Conservation (phyloP, 2,797 vertebrate genomes). For the Dicrostonyx torquatus region DNA sequence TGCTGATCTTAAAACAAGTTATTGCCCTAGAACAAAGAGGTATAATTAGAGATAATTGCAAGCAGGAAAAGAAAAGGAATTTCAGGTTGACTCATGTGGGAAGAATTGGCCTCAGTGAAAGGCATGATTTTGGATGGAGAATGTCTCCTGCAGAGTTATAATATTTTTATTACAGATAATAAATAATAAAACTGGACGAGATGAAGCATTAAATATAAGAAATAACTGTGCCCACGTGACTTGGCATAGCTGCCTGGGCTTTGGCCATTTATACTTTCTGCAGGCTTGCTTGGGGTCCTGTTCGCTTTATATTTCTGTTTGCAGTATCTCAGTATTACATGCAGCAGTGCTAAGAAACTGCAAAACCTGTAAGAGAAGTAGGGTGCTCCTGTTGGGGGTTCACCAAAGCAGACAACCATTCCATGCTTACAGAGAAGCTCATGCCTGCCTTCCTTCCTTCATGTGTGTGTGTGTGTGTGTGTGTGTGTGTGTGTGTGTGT, state of each 20-base stretch:
- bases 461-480: no score
- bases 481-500: no score
- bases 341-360: neutral
- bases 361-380: neutral
- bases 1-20: neutral
- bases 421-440: slow-evolving; percentile 23
- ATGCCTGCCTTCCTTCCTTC: no score
- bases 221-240: neutral
- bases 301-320: neutral
- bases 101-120: slow-evolving; percentile 32
- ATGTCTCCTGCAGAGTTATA: slow-evolving; percentile 57
- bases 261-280: slow-evolving; percentile 3
- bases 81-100: slow-evolving; percentile 66
- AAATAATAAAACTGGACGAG: slow-evolving; percentile 57
- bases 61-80: slow-evolving; percentile 63
- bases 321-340: neutral
- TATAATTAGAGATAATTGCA: slow-evolving; percentile 62
- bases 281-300: neutral
- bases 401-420: slow-evolving; percentile 26
- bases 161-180: slow-evolving; percentile 61
- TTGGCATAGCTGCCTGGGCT: slow-evolving; percentile 11
- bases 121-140: slow-evolving; percentile 37
- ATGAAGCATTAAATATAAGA: slow-evolving; percentile 33
- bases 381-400: neutral
- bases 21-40: slow-evolving; percentile 57